These are phyloP conservation scores for Xyrauchen texanus DNA, from an alignment of 2,113 vertebrate species.

Conservation along the genomic window DNA sequence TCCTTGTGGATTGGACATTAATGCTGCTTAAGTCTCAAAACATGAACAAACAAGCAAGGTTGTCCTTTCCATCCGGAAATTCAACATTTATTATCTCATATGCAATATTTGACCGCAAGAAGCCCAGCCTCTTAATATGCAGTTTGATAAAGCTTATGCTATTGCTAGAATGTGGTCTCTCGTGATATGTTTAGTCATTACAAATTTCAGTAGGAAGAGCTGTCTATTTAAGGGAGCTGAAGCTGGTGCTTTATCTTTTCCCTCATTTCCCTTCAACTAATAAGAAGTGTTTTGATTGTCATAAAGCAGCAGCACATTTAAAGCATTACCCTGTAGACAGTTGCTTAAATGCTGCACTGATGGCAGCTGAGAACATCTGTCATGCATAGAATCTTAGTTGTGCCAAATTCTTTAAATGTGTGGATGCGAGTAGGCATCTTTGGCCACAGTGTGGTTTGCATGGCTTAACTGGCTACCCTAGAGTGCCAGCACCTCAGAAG, in stretches of 20 bases:
- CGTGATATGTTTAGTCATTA: background rate
- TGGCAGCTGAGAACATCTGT: slow-evolving; percentile 11
- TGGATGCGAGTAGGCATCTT: background rate
- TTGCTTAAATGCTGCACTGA: background rate
- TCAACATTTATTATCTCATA: background rate
- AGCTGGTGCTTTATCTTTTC: background rate
- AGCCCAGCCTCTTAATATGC: background rate
- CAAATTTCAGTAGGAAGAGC: background rate
- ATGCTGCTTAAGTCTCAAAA: slow-evolving; percentile 47
- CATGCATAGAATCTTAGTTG: background rate
- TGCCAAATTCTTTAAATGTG: background rate
- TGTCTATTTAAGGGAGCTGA: background rate
- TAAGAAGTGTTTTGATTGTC: too few relatives aligned
- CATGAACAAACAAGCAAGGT: slow-evolving; percentile 38
- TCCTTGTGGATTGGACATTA: slow-evolving; percentile 53
- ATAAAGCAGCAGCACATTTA: background rate
- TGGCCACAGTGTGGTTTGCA: background rate
- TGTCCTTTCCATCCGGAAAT: slow-evolving; percentile 39
- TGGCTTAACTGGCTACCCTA: background rate
- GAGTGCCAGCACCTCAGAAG: slow-evolving; percentile 21
- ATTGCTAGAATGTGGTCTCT: background rate
- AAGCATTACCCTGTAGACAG: slow-evolving; percentile 12
- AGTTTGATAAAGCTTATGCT: background rate
- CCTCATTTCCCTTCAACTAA: background rate
- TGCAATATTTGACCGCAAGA: background rate